A percentile compares a stretch with the other conserved stretches of the same genome.
Conservation (phyloP, 2,888 invertebrate species). For the Machimus rusticus region DNA sequence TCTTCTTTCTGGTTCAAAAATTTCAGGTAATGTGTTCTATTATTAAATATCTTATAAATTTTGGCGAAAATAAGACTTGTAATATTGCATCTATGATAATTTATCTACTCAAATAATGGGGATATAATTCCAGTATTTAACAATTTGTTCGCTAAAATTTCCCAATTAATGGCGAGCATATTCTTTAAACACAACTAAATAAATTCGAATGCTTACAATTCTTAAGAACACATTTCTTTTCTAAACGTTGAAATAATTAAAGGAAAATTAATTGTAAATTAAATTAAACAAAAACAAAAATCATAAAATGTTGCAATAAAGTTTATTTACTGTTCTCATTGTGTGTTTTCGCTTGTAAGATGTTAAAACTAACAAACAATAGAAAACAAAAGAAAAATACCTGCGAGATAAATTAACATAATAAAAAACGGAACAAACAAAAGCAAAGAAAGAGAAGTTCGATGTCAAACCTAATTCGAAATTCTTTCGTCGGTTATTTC, state of each 20-base stretch:
- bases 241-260: neutral
- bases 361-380: conserved; percentile 6
- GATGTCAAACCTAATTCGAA: neutral
- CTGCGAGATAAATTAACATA: neutral
- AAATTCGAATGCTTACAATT: neutral
- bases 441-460: neutral
- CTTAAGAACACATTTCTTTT: neutral
- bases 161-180: neutral
- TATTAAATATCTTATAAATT: neutral
- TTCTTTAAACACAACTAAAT: neutral
- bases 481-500: neutral
- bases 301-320: neutral
- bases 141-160: neutral
- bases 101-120: neutral
- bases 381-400: neutral
- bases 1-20: too few relatives aligned
- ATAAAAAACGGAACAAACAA: neutral
- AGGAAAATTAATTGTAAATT: neutral
- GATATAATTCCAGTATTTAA: neutral
- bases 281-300: neutral
- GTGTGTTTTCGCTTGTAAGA: neutral
- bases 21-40: too few relatives aligned
- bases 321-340: neutral
- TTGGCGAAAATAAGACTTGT: neutral
- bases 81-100: neutral